Evolutionary conservation across 1,140 invertebrate genomes (phyloP), one percentile per base, ranked within the genome.

Genomic region (Sitobion miscanthi): DNA sequence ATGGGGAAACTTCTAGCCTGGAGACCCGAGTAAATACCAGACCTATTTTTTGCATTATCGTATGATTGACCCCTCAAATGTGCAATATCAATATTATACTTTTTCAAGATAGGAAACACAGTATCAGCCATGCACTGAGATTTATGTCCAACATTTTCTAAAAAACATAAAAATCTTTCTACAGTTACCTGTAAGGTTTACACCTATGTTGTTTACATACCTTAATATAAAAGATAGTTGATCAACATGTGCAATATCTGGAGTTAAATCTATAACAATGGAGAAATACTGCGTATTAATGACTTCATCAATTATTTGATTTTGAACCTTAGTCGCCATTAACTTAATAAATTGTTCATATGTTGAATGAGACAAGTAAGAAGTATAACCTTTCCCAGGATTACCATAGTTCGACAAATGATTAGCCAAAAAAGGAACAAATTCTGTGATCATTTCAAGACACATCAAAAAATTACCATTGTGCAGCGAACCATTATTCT

Each of bases 201-300:
- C 35, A 23, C 90, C 94, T 86, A 91, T 83, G 47, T 25, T 57
- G 86, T 93, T 94, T 8, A 94, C 93, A 83, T 93, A 94, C 69
- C 93, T 92, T n/a, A 94, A 30, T 82, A 93, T 62, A 87, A 94
- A 88, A 82, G 93, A 87, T 23, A 94, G 91, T 57, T 94, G 92
- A 77, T 89, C 86, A 35, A 92, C 62, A 49, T 93, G 87, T 23
- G 7, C 25, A 69, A 94, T 93, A 85, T 93, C 94, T 21, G 94
- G 86, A 52, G 87, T 93, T n/a, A 87, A 94, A 54, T 94, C 94
- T 25, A 94, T 57, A 25, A 25, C 62, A 21, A 95, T 94, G 82
- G 94, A 94, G 94, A 94, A 95, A 94, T 95, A 95, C 94, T 94
- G 95, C 35, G 94, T 94, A 92, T 93, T 77, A 94, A 94, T 95